These are phyloP conservation scores for Belgica antarctica DNA, from an alignment of 2,888 invertebrate species.

Conservation along the genomic window DNA sequence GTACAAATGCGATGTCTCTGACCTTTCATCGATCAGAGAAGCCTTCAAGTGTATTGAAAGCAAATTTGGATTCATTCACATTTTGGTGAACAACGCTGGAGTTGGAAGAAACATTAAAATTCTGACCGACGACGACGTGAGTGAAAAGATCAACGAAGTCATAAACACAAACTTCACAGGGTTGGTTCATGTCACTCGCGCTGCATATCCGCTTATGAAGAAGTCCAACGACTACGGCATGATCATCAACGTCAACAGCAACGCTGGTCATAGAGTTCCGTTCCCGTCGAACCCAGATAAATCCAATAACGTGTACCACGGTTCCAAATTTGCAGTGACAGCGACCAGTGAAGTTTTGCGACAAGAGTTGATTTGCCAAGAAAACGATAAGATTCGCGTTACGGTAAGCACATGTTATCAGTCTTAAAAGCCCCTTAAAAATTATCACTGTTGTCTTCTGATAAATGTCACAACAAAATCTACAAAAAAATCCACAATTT, in stretches of 20 bases:
- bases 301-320: conserved; percentile 49
- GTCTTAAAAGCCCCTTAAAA: neutral
- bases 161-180: conserved; percentile 58
- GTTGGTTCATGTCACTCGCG: conserved; percentile 55
- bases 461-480: neutral
- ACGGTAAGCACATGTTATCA: conserved; percentile 48
- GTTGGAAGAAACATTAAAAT: conserved; percentile 24
- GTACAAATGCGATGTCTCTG: conserved; percentile 58
- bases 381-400: conserved; percentile 49
- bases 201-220: conserved; percentile 57
- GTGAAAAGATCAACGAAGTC: conserved; percentile 49
- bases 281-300: conserved; percentile 3
- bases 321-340: conserved; percentile 50
- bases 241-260: conserved; percentile 55
- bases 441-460: neutral
- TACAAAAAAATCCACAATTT: neutral
- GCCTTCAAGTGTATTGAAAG: conserved; percentile 58
- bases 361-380: conserved; percentile 48
- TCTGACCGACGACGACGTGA: neutral
- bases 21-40: conserved; percentile 57
- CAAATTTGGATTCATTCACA: conserved; percentile 59
- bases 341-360: conserved; percentile 50
- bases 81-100: conserved; percentile 59
- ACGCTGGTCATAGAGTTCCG: conserved; percentile 48
- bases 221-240: conserved; percentile 53